phyloP scores from a whole-genome alignment of 2,113 vertebrate genomes.

The Arothron firmamentum region DNA sequence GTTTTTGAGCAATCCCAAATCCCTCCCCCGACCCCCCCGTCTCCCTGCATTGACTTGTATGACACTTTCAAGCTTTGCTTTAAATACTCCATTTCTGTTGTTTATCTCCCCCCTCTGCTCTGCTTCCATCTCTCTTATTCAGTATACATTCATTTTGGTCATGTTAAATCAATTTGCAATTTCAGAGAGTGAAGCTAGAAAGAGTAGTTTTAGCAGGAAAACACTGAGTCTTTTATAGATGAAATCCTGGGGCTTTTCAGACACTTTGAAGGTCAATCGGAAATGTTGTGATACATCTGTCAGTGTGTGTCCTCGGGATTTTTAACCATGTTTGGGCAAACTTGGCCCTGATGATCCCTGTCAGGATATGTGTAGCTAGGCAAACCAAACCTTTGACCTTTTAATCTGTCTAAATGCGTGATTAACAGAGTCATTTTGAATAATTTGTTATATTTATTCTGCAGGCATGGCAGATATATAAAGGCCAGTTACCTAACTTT shows the following conservation, averaged over 20 bases:
- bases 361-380: slow-evolving; percentile 40
- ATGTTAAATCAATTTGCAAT: slow-evolving; percentile 4
- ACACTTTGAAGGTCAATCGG: slow-evolving; percentile 11
- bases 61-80: slow-evolving; percentile 9
- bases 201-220: neutral
- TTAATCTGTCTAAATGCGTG: slow-evolving; percentile 67
- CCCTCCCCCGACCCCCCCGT: slow-evolving; percentile 5
- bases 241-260: slow-evolving; percentile 11
- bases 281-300: slow-evolving; percentile 17
- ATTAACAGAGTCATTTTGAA: slow-evolving; percentile 59
- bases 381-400: slow-evolving; percentile 57
- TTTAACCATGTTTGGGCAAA: slow-evolving; percentile 76
- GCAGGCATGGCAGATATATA: slow-evolving; percentile 31
- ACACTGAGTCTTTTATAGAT: slow-evolving; percentile 10
- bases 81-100: neutral
- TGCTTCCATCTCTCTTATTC: slow-evolving; percentile 2
- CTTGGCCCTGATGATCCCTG: slow-evolving; percentile 21
- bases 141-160: slow-evolving; percentile 1
- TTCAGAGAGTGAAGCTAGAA: neutral
- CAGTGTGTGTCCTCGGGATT: slow-evolving; percentile 17
- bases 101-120: slow-evolving; percentile 7
- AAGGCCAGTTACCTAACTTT: slow-evolving; percentile 58
- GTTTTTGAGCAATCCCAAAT: slow-evolving; percentile 28
- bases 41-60: slow-evolving; percentile 9
- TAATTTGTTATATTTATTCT: slow-evolving; percentile 52